Base-by-base conservation (phyloP, 2,797 vertebrate genomes). In the Phyllotis vaccarum region DNA sequence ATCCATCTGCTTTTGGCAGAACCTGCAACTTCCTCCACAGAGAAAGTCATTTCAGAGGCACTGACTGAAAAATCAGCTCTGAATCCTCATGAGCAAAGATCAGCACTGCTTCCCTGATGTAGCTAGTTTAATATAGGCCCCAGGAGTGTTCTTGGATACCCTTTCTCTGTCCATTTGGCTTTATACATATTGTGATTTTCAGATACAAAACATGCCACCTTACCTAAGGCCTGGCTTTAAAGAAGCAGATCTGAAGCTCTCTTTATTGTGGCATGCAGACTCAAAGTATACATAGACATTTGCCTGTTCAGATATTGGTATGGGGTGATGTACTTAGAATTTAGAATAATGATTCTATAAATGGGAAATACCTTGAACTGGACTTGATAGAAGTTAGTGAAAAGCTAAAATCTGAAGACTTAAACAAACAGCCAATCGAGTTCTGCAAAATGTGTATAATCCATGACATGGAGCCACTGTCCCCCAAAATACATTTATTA, bases 1-100 rank as follows among this genome's bases (percentile, higher is more conserved):
- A 96, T 56, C 89, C 85, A 76, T n/a, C 82, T 95, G 86, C 82
- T 93, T 96, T 46, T 79, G n/a, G 62, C 75, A 60, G 92, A 91
- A 78, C 66, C 68, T 91, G 95, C 60, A 62, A 70, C 62, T 0
- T 0, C 7, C 12, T 80, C 94, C 90, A 86, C 90, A 37, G 75
- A 74, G n/a, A 83, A 92, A 93, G 91, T 75, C 81, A 54, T 66
- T 88, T 94, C 88, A 79, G 94, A 75, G 43, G 13, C 66, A 29
- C 10, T 14, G 7, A 66, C 94, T 82, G 72, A 64, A 66, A 92
- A 93, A 78, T 75, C 89, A 93, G 86, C 89, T 92, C 91, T 83
- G 85, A 95, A 95, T 95, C 68, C 62, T 91, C 37, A 43, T 79
- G 66, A 92, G 75, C 83, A 29, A 87, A 94, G 70, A 58, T 58